Percentiles rank a stretch among this genome's conserved stretches.
phyloP scores from a whole-genome alignment of 2,797 vertebrate genomes.

The Gambusia yucatana region DNA sequence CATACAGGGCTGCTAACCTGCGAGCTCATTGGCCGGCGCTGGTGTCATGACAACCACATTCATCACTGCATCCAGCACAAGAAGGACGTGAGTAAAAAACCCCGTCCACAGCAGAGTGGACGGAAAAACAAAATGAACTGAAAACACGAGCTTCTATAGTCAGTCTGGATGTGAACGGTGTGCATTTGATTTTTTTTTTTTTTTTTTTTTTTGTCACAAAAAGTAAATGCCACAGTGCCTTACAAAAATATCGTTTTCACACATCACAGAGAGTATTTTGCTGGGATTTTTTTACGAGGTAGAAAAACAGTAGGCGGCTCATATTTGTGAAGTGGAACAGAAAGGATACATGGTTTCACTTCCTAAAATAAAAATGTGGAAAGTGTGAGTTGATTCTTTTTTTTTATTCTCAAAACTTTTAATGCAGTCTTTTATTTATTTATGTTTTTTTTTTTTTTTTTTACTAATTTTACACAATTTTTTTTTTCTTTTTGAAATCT shows the following conservation, averaged over 20 bases:
- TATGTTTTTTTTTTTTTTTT: not conserved
- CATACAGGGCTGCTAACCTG: constrained; percentile 20
- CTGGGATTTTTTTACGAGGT: not conserved
- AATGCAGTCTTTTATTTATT: not conserved
- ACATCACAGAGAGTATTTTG: not conserved
- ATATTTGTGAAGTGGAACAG: not conserved
- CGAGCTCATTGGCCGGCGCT: constrained; percentile 42
- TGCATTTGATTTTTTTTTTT: constrained; percentile 16
- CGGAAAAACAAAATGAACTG: constrained; percentile 42
- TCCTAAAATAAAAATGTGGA: not conserved
- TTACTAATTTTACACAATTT: not conserved
- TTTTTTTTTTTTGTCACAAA: constrained; percentile 15
- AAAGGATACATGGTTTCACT: not conserved
- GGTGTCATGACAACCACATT: constrained; percentile 61
- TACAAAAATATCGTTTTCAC: not conserved
- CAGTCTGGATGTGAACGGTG: constrained; percentile 55
- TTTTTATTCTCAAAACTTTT: not conserved
- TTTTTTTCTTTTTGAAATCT: not conserved
- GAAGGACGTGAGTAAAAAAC: constrained; percentile 9
- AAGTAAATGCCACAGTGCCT: not conserved
- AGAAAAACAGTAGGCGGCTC: not conserved
- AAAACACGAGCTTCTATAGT: constrained; percentile 53
- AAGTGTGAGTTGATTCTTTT: not conserved
- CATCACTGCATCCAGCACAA: constrained; percentile 34
- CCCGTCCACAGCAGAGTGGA: constrained; percentile 6